A percentile compares a stretch with the other conserved stretches of the same genome.
These are phyloP conservation scores for Wasmannia auropunctata DNA, from an alignment of 1,140 invertebrate species.

Conservation along the genomic window DNA sequence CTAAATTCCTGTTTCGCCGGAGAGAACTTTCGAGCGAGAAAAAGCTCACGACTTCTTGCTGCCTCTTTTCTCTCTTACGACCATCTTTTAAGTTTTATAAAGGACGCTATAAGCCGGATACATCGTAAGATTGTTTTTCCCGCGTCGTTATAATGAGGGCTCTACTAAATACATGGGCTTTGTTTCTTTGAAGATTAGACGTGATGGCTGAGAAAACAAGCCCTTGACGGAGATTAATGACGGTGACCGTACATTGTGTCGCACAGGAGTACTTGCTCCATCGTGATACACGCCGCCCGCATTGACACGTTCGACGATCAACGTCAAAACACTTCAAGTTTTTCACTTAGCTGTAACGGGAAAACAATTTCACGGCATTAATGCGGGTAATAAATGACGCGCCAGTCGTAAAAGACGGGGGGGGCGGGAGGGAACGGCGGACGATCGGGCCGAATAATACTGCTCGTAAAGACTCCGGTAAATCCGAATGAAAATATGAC, in stretches of 20 bases:
- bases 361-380: constrained; percentile 43
- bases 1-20: not conserved
- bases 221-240: constrained; percentile 56
- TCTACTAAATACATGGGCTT: constrained; percentile 55
- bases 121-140: constrained; percentile 36
- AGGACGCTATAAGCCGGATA: constrained; percentile 13
- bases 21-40: constrained; percentile 14
- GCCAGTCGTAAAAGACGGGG: not conserved
- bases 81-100: constrained; percentile 38
- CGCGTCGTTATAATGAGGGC: constrained; percentile 54
- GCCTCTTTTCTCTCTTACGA: not conserved
- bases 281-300: constrained; percentile 37
- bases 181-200: constrained; percentile 59
- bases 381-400: constrained; percentile 44
- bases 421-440: no score
- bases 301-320: constrained; percentile 58
- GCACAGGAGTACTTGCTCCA: constrained; percentile 31
- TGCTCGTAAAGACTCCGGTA: constrained; percentile 1
- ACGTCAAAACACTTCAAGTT: constrained; percentile 49
- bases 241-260: constrained; percentile 54
- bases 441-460: constrained; percentile 19
- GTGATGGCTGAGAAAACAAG: constrained; percentile 49
- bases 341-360: constrained; percentile 14
- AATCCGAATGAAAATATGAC: constrained; percentile 45
- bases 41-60: constrained; percentile 8